Evolutionary conservation across 2,888 invertebrate species (phyloP).

Genomic region (Sturmia bella): DNA sequence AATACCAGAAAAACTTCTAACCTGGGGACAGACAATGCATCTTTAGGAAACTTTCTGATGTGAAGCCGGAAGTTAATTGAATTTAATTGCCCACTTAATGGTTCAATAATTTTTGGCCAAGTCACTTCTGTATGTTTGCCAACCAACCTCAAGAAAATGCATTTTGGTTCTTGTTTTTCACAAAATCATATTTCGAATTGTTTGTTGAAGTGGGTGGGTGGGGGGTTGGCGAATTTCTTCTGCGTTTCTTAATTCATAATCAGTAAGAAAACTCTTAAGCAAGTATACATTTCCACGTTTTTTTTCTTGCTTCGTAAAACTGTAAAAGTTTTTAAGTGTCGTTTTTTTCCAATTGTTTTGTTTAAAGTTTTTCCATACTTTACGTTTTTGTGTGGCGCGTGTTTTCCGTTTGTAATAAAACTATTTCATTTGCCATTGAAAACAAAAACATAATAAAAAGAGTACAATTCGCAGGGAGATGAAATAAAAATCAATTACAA

Average conservation of each 20-base stretch:
- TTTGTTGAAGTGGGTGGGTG: constrained; percentile 26
- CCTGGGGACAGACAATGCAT: constrained; percentile 27
- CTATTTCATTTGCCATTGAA: constrained; percentile 62
- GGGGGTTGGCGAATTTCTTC: constrained; percentile 11
- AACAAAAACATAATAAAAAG: constrained; percentile 2
- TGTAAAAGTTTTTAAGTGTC: constrained; percentile 67
- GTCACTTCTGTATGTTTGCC: constrained; percentile 54
- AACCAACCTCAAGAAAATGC: constrained; percentile 54
- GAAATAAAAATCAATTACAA: constrained; percentile 67
- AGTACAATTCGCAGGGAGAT: constrained; percentile 16
- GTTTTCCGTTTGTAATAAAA: constrained; percentile 69
- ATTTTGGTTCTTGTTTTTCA: constrained; percentile 19
- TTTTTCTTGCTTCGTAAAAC: constrained; percentile 49
- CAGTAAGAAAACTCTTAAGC: constrained; percentile 53
- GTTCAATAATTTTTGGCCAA: constrained; percentile 78
- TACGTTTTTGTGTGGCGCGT: constrained; percentile 59
- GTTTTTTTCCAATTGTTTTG: constrained; percentile 22
- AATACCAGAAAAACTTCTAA: constrained; percentile 22
- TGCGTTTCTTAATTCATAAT: constrained; percentile 11
- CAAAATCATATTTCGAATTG: constrained; percentile 43
- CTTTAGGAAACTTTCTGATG: constrained; percentile 46
- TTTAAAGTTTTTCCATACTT: constrained; percentile 63
- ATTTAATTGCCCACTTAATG: constrained; percentile 81
- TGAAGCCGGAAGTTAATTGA: constrained; percentile 77
- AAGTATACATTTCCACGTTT: constrained; percentile 48